Evolutionary conservation across 92 coral and sea anemone genomes (phyloP), one percentile per base, ranked within the genome.

Genomic region (Zoanthus sansibaricus): DNA sequence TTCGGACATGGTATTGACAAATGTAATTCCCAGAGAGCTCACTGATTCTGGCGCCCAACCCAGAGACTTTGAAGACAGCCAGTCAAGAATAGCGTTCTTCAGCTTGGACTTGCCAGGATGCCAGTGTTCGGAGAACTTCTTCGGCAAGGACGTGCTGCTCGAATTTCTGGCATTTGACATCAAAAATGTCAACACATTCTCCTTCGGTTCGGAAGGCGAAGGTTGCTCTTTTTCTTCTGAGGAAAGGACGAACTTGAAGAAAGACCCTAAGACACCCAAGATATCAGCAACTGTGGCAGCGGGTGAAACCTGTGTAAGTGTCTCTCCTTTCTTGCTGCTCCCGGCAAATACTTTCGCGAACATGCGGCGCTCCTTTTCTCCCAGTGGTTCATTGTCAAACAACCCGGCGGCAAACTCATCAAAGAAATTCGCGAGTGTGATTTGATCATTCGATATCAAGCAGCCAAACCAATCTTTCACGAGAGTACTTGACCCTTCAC

Each of bases 1-100:
- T 75, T 83, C 91, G 25, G 83, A 64, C 59, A 88, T 45, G 7
- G 91, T 88, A 49, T 88, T 88, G 79, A 88, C 88, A 83, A 88
- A 88, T 58, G 42, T 49, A 33, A 48, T 9, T 42, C 89, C 89
- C 61, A 21, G 82, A 46, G 77, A 47, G 14, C 79, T 67, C 78
- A 86, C 78, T 74, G 78, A 46, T 46, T 74, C 78, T n/a, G 58
- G 78, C 78, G 32, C 32, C 78, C 78, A 74, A 74, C 78, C 78
- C 78, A 74, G 78, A 74, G 56, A 74, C 58, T 77, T 77, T 77
- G 67, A 54, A 77, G 82, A 3, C 82, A 77, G 68, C 68, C 82
- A 77, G 82, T 77, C 49, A 54, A 77, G 82, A 54, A 77, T 56
- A 54, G 48, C 66, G 82, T 76, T 76, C 5, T 76, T 76, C 82